Evolutionary conservation across 2,113 vertebrate species (phyloP), one percentile per base, ranked within the genome.

Genomic region (Tupaia tana): DNA sequence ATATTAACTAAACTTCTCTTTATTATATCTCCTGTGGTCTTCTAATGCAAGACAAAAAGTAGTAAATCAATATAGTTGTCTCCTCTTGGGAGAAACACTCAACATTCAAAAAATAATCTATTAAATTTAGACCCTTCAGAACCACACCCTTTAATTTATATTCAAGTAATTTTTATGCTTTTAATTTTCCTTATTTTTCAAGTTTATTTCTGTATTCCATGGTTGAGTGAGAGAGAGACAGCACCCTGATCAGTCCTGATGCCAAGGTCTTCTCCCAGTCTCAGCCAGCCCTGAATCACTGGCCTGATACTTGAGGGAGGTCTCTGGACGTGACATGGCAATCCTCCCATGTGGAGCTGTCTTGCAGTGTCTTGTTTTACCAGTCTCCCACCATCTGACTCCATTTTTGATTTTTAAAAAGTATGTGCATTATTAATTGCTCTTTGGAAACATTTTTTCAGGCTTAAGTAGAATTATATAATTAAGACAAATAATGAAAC

Each of bases 321-420:
- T 43, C 43, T 43, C 43, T 43, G 43, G 43, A 43, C 43, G 43
- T 43, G 43, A 43, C 43, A 43, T 43, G 43, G 43, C 43, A 43
- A 43, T 43, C 6, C 43, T 43, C 43, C 6, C 43, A 43, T 43
- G 43, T 43, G 43, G 43, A 43, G 43, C 43, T 43, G 43, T 43
- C 43, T 43, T 43, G 43, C 43, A 43, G 6, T 43, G 43, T 43
- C 43, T 43, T 43, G 43, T 43, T 43, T 43, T 43, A 43, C 43
- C 43, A 43, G 43, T 43, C 43, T 43, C 43, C 43, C 43, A 43
- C 43, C 43, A 43, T 43, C 43, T 43, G 43, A 43, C 43, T 43
- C 43, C 43, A 43, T 27, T 88, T 88, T 93, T 92, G 52, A 70
- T 34, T 92, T 95, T 89, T 78, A 64, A 64, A 81, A 90, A 77